These are phyloP conservation scores for Eueremaeus valkanovi DNA, from an alignment of 2,888 invertebrate species.

Conservation along the genomic window DNA sequence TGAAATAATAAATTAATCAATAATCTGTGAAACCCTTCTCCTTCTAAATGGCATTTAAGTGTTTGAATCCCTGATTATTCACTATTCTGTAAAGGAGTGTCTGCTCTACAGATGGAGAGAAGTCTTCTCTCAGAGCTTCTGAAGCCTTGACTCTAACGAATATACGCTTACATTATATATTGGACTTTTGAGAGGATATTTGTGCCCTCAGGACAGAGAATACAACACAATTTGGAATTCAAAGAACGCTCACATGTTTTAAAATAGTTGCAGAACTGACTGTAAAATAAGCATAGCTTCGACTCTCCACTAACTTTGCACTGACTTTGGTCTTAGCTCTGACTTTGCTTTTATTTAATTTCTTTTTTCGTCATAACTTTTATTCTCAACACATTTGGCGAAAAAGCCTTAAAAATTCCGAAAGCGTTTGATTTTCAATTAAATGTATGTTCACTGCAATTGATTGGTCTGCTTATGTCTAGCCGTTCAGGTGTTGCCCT, in stretches of 20 bases:
- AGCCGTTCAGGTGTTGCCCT: slow-evolving; percentile 7
- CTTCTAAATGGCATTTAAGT: not conserved
- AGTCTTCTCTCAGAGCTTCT: too few species aligned
- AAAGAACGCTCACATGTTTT: not conserved
- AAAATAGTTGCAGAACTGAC: not conserved
- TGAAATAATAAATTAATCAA: not conserved
- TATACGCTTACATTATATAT: not conserved
- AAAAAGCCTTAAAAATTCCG: not conserved
- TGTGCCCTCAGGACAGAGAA: not conserved
- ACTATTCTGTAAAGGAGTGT: not conserved
- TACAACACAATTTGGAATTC: slow-evolving; percentile 18
- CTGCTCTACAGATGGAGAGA: slow-evolving; percentile 13
- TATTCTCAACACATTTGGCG: not conserved
- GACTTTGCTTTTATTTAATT: not conserved
- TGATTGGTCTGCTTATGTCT: slow-evolving; percentile 13
- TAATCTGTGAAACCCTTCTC: not conserved
- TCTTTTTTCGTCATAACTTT: not conserved
- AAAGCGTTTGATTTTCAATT: not conserved
- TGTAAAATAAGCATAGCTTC: not conserved
- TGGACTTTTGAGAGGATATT: not conserved
- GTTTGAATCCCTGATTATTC: not conserved
- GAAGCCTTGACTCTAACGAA: not conserved
- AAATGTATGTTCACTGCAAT: not conserved
- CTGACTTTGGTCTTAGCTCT: not conserved
- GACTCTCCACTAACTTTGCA: not conserved